Base-by-base conservation (phyloP, 2,888 invertebrate genomes). In the Tetramorium bicarinatum region DNA sequence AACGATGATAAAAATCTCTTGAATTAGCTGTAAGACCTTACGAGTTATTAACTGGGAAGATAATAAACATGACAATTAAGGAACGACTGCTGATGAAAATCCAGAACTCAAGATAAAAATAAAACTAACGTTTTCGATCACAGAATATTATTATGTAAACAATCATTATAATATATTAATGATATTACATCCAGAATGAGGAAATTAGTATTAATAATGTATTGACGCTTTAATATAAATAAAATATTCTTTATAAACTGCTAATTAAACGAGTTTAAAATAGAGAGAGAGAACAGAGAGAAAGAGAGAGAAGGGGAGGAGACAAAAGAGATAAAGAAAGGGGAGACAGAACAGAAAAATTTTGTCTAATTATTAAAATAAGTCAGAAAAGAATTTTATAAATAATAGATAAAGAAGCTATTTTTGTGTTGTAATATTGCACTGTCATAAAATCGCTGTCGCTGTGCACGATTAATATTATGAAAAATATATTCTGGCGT, bases 41-140 rank as follows among this genome's bases (percentile, higher is more conserved):
- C 8, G 34, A 62, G n/a, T n/a, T 62, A 62, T 74, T 81, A 18
- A 29, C 3, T 34, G 15, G 13, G 2, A 52, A 62, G 8, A 49
- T n/a, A n/a, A 52, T 38, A 74, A 74, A 59, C 9, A 41, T 38
- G 8, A 29, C 38, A 72, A 81, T 72, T 41, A 52, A 49, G 7
- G 9, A 21, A 62, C 21, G 4, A 25, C 3, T 38, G 18, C 7
- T 41, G 13, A 75, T 75, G 18, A 76, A 54, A 52, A 54, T 18
- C 1, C 18, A 21, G 21, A 62, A 72, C 25, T 13, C 18, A 41
- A 62, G 18, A 54, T 38, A n/a, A 44, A 67, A 62, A 49, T 52
- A n/a, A n/a, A 54, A 52, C 4, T 2, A 47, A 41, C 13, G 29
- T 47, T 59, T 8, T 34, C 34, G 15, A 66, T 61, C n/a, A 25